These are phyloP conservation scores for Ascidia mentula DNA, from an alignment of 23 tunicate genomes.

Conservation along the genomic window DNA sequence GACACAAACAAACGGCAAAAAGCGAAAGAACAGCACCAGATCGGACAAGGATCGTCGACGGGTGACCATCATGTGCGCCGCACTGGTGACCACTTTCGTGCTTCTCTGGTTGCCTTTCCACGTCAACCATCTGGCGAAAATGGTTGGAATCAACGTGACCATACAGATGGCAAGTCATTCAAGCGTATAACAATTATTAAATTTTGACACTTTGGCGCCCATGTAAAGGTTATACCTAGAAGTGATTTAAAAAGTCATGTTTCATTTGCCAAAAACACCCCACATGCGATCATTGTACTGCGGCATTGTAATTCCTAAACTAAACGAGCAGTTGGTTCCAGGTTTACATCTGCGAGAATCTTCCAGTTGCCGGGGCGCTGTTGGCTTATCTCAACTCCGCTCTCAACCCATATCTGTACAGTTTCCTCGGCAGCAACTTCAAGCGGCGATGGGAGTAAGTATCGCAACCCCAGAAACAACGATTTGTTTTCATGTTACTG, in stretches of 20 bases:
- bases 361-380: conserved; percentile 7
- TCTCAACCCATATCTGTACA: not conserved
- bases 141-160: conserved; percentile 47
- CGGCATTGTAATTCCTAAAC: too few relatives aligned
- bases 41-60: conserved; percentile 53
- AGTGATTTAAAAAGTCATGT: not conserved
- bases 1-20: conserved; percentile 3
- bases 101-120: conserved; percentile 77
- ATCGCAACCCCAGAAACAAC: too few relatives aligned
- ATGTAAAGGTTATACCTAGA: not conserved
- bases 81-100: conserved; percentile 52
- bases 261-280: too few relatives aligned
- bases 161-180: not conserved
- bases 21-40: conserved; percentile 16
- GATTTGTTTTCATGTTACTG: too few relatives aligned
- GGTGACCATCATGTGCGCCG: conserved; percentile 81
- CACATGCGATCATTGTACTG: too few relatives aligned
- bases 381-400: conserved; percentile 29
- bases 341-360: not conserved
- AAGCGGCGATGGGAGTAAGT: conserved; percentile 6
- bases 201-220: not conserved
- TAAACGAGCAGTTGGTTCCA: too few relatives aligned
- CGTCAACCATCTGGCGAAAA: conserved; percentile 66
- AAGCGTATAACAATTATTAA: too few relatives aligned
- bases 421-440: not conserved